A percentile compares a stretch with the other conserved stretches of the same genome.
These are phyloP conservation scores for Eupithecia pulchellata DNA, from an alignment of 2,888 invertebrate species.

Conservation along the genomic window DNA sequence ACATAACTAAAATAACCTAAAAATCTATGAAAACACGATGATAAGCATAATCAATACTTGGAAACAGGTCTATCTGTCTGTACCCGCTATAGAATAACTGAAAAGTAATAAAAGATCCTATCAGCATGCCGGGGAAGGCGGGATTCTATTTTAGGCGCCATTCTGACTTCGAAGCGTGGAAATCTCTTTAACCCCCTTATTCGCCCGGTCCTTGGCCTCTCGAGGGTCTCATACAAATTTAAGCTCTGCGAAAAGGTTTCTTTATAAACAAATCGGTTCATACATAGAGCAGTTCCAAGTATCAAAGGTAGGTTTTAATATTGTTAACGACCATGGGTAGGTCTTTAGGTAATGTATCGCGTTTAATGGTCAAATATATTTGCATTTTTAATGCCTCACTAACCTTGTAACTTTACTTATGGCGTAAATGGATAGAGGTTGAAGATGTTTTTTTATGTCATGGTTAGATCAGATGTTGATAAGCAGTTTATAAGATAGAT, in stretches of 20 bases:
- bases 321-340: background rate
- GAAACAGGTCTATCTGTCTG: background rate
- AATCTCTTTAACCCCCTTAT: conserved; percentile 10
- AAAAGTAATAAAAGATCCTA: conserved; percentile 16
- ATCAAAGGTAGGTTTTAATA: background rate
- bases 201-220: conserved; percentile 12
- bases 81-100: conserved; percentile 1
- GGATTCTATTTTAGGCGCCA: conserved; percentile 7
- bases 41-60: background rate
- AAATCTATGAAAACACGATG: background rate
- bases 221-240: conserved; percentile 13
- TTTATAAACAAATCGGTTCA: conserved; percentile 5
- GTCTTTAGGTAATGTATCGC: background rate
- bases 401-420: background rate
- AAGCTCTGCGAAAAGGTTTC: conserved; percentile 8
- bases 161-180: conserved; percentile 5
- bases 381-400: background rate
- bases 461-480: background rate
- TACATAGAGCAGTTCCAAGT: conserved; percentile 9
- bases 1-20: background rate
- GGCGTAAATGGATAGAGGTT: background rate
- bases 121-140: conserved; percentile 6
- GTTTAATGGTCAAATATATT: background rate
- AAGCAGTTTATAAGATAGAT: background rate
- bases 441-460: background rate